Conservation (phyloP, 2,113 vertebrate species). For the Haemorhous mexicanus region DNA sequence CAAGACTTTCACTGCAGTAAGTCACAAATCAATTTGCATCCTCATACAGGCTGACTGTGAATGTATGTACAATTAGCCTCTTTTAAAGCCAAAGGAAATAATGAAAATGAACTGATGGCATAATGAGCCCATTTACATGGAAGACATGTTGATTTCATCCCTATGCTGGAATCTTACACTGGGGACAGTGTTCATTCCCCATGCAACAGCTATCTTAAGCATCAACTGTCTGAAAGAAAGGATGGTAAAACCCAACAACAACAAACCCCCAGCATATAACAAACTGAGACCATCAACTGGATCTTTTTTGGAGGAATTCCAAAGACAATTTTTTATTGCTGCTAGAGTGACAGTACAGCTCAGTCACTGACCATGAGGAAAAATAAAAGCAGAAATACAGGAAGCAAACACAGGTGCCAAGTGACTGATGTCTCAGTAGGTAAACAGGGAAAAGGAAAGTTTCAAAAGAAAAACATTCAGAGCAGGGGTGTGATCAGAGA, state of each 20-base stretch:
- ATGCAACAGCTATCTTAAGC: not conserved
- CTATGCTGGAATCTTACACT: not conserved
- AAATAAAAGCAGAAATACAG: slow-evolving; percentile 9
- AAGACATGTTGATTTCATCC: not conserved
- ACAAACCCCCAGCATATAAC: rapidly evolving
- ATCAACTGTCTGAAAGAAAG: not conserved
- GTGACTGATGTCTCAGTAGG: not conserved
- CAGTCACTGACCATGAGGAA: not conserved
- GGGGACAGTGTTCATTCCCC: not conserved
- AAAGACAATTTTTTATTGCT: not conserved
- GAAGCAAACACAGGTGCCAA: slow-evolving; percentile 29
- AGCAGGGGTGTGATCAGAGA: not conserved
- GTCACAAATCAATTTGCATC: not conserved
- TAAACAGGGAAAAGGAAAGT: not conserved
- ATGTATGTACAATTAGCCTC: not conserved
- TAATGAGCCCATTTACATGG: not conserved
- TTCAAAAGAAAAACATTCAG: slow-evolving; percentile 9
- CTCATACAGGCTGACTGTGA: not conserved
- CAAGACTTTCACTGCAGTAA: not conserved
- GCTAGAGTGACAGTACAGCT: not conserved
- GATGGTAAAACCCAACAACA: not conserved
- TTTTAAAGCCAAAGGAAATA: slow-evolving; percentile 9
- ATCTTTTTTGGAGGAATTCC: not conserved
- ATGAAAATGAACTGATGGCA: not conserved
- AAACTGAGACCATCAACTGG: not conserved